Base-by-base conservation (phyloP, 2,888 invertebrate species). In the Heteropelma amictum region DNA sequence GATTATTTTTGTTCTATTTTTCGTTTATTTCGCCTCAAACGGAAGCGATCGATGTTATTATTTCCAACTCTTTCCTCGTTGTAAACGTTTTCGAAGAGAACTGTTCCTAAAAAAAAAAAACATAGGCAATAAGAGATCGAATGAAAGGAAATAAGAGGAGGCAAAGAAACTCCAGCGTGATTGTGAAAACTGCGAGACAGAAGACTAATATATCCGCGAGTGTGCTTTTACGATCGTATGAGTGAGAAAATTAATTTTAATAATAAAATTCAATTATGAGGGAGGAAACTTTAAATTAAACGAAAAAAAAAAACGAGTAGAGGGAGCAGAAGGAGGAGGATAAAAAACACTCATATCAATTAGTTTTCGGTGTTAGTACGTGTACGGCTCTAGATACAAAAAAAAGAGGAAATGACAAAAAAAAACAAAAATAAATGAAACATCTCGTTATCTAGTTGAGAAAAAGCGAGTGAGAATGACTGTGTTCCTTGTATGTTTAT, bases 341-440 rank as follows among this genome's bases (percentile, higher is more conserved):
- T 84, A 84, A 82, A 83, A 82, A 81, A 85, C 86, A 89, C 87
- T 87, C 89, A 89, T 89, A 89, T 89, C 89, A 89, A 83, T 85
- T 88, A 88, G 88, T 88, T 88, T 83, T 89, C 86, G 86, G 84
- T 89, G 89, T 89, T 89, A 89, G 89, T 68, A 86, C 85, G 87
- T 88, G 88, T 88, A 88, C 86, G 87, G 83, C 82, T 77, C 77
- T 80, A 80, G 79, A 78, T 79, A 78, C 70, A 71, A 69, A 58
- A 70, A 33, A 30, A 26, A 51, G 79, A 51, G 12, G 17, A 23
- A 54, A 33, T 3, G 17, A 85, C 53, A 51, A 49, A 61, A 42
- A 51, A 63, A 38, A 49, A 23, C 21, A 51, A 82, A 87, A 86
- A 84, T 69, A 85, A 61, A 56, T 35, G 38, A 47, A 58, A 69